phyloP scores from a whole-genome alignment of 1,140 invertebrate species.

The Manduca sexta region DNA sequence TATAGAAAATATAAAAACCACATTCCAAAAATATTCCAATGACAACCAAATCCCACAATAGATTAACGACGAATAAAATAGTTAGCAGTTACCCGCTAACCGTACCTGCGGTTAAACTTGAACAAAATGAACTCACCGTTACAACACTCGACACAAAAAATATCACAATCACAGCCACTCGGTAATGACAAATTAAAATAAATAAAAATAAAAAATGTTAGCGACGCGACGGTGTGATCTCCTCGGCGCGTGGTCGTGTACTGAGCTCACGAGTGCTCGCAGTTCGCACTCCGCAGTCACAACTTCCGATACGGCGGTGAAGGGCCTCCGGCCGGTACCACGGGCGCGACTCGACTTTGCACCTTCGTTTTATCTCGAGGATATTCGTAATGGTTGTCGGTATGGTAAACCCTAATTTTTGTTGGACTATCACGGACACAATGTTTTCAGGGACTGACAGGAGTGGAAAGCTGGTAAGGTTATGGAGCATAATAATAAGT shows the following conservation, averaged over 20 bases:
- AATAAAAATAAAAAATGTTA: slow-evolving; percentile 18
- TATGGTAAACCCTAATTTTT: too few relatives aligned
- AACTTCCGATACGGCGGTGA: slow-evolving; percentile 11
- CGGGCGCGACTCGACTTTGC: slow-evolving; percentile 7
- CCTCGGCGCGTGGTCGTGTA: slow-evolving; percentile 35
- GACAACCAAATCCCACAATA: too few relatives aligned
- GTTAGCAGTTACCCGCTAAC: neutral
- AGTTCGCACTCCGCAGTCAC: too few relatives aligned
- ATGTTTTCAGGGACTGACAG: too few relatives aligned
- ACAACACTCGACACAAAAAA: slow-evolving; percentile 11
- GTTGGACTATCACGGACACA: too few relatives aligned
- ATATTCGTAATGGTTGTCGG: too few relatives aligned
- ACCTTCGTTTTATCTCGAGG: neutral
- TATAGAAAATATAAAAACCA: too few relatives aligned
- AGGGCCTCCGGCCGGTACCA: slow-evolving; percentile 10
- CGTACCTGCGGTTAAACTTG: slow-evolving; percentile 21
- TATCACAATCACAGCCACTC: slow-evolving; percentile 51
- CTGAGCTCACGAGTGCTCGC: slow-evolving; percentile 20
- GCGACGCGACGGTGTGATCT: slow-evolving; percentile 18
- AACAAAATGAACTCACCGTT: slow-evolving; percentile 25
- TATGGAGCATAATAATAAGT: too few relatives aligned
- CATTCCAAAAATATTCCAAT: too few relatives aligned
- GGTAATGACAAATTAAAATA: slow-evolving; percentile 10
- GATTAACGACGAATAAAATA: too few relatives aligned
- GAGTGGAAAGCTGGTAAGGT: too few relatives aligned